Conservation (phyloP, 2,113 vertebrate genomes). For the Hystrix cristata region DNA sequence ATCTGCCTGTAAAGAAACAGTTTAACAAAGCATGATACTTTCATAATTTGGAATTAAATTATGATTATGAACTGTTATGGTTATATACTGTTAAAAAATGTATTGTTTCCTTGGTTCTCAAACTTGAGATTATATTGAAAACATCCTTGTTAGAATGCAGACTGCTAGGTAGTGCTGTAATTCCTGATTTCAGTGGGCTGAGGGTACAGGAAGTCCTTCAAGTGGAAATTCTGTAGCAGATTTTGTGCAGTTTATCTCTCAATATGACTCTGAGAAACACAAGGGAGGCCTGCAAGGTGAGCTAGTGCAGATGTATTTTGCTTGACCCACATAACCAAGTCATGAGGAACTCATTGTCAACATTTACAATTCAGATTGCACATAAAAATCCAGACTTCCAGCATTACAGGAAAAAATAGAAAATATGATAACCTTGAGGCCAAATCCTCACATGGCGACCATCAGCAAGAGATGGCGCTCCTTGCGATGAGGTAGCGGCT, state of each 20-base stretch:
- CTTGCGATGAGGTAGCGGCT: neutral
- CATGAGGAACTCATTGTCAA: neutral
- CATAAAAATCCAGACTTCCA: neutral
- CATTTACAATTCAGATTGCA: conserved; percentile 28
- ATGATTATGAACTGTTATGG: neutral
- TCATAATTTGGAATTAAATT: neutral
- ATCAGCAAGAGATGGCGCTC: neutral
- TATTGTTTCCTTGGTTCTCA: neutral
- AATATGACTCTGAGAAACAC: neutral
- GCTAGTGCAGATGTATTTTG: neutral
- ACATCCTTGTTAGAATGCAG: neutral
- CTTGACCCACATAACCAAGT: neutral
- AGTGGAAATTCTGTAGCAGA: neutral
- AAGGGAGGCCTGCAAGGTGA: neutral
- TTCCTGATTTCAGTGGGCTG: neutral
- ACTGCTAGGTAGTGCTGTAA: neutral
- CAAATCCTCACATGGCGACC: neutral
- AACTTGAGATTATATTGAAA: neutral
- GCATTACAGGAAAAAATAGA: neutral
- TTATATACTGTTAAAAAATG: neutral
- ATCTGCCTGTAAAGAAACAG: neutral
- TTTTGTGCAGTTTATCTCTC: neutral
- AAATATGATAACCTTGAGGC: neutral
- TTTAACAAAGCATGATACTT: neutral
- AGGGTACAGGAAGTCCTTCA: neutral